Base-by-base conservation (phyloP, 2,113 vertebrate genomes). In the Cryptomyrus ogoouensis region DNA sequence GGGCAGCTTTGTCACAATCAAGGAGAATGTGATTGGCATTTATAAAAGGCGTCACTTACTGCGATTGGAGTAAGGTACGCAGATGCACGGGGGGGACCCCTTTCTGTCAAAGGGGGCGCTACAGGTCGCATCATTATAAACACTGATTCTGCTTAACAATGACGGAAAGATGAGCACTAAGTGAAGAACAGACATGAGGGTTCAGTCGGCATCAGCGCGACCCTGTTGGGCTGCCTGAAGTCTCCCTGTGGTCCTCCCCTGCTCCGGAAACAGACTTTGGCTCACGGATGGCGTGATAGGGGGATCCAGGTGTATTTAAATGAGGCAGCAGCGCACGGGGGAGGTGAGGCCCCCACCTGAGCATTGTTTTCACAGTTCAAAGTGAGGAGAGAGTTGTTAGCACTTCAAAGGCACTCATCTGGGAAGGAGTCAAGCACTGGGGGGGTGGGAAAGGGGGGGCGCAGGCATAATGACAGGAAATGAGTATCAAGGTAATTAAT, bases 331-430 rank as follows among this genome's bases (percentile, higher is more conserved):
- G 95, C 95, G 95, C 95, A 94, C 94, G 95, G 96, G 95, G 96
- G 95, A 44, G 87, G 96, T 95, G 95, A 96, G 95, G 95, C 93
- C 93, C 93, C 95, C 96, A 96, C 95, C 95, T 95, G 96, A 96
- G 96, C 95, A 96, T 97, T 96, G 95, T 96, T 95, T 96, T 94
- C 95, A 92, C 96, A 96, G 96, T 96, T 97, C 96, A 97, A 97
- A 97, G 96, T 96, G 95, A 96, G 95, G 95, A 95, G 95, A 96
- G 94, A 95, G 93, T 96, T 95, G 95, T 97, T 97, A 96, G 95
- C 96, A 97, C 96, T 96, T 97, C 96, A 97, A 97, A 97, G 96
- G 93, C 93, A 92, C 95, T 96, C 96, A 96, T 96, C 96, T 95
- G 96, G 96, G 96, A 97, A 95, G 95, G 95, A 96, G 95, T 90